A percentile compares a stretch with the other conserved stretches of the same genome.
Evolutionary conservation across 2,888 invertebrate genomes (phyloP).

Genomic region (Scaptodrosophila latifasciaeformis): DNA sequence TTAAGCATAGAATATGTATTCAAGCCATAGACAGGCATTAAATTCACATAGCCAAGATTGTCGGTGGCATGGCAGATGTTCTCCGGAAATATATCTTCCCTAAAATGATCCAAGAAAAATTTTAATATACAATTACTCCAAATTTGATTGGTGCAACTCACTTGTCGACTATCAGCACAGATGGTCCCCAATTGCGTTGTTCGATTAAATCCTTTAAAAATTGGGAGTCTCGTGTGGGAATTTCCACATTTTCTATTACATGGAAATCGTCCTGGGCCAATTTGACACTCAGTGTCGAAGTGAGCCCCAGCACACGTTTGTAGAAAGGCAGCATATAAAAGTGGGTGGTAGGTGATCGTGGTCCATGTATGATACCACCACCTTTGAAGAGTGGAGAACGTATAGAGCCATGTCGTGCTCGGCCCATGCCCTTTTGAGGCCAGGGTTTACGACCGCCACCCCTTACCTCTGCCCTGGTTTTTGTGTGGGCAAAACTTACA

Average conservation of each 20-base stretch:
- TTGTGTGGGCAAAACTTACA: conserved; percentile 87
- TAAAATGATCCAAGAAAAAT: no score
- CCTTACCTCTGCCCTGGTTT: conserved; percentile 87
- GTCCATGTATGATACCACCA: conserved; percentile 92
- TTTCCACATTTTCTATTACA: conserved; percentile 88
- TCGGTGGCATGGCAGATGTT: conserved; percentile 91
- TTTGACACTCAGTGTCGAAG: conserved; percentile 90
- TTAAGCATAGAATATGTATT: conserved; percentile 98
- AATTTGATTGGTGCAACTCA: conserved; percentile 75
- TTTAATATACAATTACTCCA: no score
- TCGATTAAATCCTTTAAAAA: conserved; percentile 88
- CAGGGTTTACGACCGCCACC: conserved; percentile 96
- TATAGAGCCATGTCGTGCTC: conserved; percentile 93
- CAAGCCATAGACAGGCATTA: conserved; percentile 96
- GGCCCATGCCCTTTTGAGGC: conserved; percentile 96
- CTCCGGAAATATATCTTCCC: conserved; percentile 88
- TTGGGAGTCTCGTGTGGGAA: conserved; percentile 87
- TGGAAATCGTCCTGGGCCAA: conserved; percentile 96
- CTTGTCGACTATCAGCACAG: conserved; percentile 94
- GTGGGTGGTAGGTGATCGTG: conserved; percentile 90
- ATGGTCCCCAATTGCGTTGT: conserved; percentile 95
- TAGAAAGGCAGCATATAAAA: conserved; percentile 95
- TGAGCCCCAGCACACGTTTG: conserved; percentile 86
- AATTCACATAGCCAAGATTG: conserved; percentile 86
- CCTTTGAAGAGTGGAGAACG: conserved; percentile 90